A percentile compares a stretch with the other conserved stretches of the same genome.
Evolutionary conservation across 1,140 invertebrate genomes (phyloP).

Genomic region (Agrilus planipennis): DNA sequence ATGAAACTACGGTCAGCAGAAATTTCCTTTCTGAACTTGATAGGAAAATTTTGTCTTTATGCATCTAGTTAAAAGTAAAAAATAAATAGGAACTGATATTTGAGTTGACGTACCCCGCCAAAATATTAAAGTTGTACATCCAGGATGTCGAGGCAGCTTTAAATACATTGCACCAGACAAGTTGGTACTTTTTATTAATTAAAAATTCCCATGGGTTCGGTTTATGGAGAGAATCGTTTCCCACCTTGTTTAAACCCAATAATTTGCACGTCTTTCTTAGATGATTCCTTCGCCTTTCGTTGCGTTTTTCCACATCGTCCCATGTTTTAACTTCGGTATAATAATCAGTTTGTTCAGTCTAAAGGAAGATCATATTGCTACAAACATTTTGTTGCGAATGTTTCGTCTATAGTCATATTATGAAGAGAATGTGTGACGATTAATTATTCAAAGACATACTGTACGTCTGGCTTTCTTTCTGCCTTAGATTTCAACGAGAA

Average conservation of each 20-base stretch:
- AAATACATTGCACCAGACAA: constrained; percentile 78
- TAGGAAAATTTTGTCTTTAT: too few species aligned
- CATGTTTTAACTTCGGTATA: constrained; percentile 11
- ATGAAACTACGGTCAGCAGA: too few species aligned
- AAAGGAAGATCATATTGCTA: too few species aligned
- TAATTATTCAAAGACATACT: too few species aligned
- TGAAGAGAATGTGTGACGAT: too few species aligned
- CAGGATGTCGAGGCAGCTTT: constrained; percentile 79
- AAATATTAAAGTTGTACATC: constrained; percentile 81
- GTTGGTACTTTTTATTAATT: constrained; percentile 62
- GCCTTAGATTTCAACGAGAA: too few species aligned
- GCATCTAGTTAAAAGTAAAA: too few species aligned
- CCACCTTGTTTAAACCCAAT: constrained; percentile 30
- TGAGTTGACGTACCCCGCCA: constrained; percentile 50
- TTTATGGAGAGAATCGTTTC: constrained; percentile 52
- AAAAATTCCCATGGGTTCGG: constrained; percentile 77
- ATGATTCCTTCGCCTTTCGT: constrained; percentile 22
- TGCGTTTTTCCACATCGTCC: constrained; percentile 19
- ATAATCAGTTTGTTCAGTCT: neutral
- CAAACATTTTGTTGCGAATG: too few species aligned
- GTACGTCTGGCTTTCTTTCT: too few species aligned
- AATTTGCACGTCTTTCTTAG: constrained; percentile 24
- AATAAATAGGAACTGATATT: too few species aligned
- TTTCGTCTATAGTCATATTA: too few species aligned
- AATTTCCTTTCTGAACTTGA: too few species aligned